Evolutionary conservation across 1,140 invertebrate species (phyloP), one percentile per base, ranked within the genome.

Genomic region (Callitettix versicolor): DNA sequence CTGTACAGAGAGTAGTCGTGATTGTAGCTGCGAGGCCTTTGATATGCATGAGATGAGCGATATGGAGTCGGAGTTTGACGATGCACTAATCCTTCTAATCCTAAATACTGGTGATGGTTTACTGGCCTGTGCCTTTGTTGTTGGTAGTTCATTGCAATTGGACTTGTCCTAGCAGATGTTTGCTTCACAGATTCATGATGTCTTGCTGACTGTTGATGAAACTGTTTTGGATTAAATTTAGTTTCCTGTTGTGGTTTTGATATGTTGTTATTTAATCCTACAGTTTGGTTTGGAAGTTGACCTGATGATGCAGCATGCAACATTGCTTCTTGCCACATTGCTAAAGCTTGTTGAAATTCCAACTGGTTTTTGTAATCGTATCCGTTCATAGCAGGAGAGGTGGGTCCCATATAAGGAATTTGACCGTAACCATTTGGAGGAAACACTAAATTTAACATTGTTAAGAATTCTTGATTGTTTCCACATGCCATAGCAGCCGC

Each of bases 271-370:
- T 26, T 53, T 6, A n/a, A 3, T 17, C 33, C 20, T 12, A 44
- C 15, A 24, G 20, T 11, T 24, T 53, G 48, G 5, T 30, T 40
- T 21, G 51, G 22, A 33, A 44, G 40, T 34, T 53, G 41, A 36
- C 26, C 36, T 14, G 44, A 56, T 21, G 46, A 34, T 12, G 48
- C 44, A 1, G 48, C 34, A 18, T 57, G 46, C 70, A 81, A 73
- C 1, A 75, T 73, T 1, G 58, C 60, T 63, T 83, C 80, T 58
- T 83, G 81, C 79, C 81, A 82, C 70, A 82, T 75, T 0, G 76
- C 75, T 50, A 81, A 38, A n/a, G 58, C 47, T 44, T 62, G 54
- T 40, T 62, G 60, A 11, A 61, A 67, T 64, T 83, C 80, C 55
- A 82, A 66, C 17, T 78, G 75, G 63, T 74, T 80, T 17, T 72